Conservation (phyloP, 2,888 invertebrate genomes). For the Drosophila borealis region DNA sequence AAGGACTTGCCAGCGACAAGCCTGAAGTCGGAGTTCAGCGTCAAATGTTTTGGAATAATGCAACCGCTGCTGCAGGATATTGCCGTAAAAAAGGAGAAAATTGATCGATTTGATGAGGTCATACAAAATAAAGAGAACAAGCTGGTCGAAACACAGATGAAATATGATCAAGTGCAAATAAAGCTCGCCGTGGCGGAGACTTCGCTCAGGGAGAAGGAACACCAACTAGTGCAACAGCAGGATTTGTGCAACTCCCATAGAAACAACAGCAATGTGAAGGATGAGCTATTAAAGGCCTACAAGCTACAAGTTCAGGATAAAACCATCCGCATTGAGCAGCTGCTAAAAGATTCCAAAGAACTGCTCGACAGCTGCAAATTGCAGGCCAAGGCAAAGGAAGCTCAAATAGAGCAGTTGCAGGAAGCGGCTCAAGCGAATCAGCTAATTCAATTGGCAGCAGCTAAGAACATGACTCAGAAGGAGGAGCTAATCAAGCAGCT, state of each 20-base stretch:
- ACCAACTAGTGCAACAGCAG: constrained; percentile 1
- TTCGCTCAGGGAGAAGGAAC: neutral
- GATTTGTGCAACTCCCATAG: neutral
- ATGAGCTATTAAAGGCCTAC: constrained; percentile 3
- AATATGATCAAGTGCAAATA: neutral
- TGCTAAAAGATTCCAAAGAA: neutral
- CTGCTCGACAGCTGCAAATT: neutral
- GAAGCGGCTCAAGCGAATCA: neutral
- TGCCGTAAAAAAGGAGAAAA: constrained; percentile 2
- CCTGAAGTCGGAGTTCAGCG: constrained; percentile 9
- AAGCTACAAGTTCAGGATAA: neutral
- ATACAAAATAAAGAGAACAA: neutral
- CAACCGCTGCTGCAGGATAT: constrained; percentile 6
- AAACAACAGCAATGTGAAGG: constrained; percentile 9
- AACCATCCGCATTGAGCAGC: neutral
- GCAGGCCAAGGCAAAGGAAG: neutral
- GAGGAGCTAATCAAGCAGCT: neutral
- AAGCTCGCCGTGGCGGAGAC: constrained; percentile 3
- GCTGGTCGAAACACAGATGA: neutral
- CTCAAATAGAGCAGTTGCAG: neutral
- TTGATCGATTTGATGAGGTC: neutral
- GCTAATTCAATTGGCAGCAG: neutral
- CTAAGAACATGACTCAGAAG: neutral
- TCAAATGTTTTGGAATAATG: constrained; percentile 5
- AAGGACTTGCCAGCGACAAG: neutral